Base-by-base conservation (phyloP, 2,113 vertebrate species). In the Notothenia coriiceps region DNA sequence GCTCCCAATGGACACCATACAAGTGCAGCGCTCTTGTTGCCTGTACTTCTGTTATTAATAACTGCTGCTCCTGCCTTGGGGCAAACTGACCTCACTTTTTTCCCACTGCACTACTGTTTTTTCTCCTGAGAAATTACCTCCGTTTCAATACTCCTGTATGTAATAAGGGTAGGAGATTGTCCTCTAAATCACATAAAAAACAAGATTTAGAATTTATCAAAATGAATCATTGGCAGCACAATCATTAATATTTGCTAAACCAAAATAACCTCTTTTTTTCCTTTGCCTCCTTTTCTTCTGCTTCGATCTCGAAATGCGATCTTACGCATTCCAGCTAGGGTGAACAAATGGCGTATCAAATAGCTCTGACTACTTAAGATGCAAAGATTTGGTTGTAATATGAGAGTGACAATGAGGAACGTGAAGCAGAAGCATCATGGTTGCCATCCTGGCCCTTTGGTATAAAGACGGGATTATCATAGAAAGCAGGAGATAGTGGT, bases 11-110 rank as follows among this genome's bases (percentile, higher is more conserved):
- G 88, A 86, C 72, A 9, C 50, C 29, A 1, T 56, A 62, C 17
- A 51, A 84, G 64, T 51, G 64, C 75, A 77, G 1, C 25, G 43
- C 71, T 79, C 85, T 65, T 66, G 50, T 25, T 62, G 77, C 65
- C 77, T 66, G 51, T 46, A 62, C 83, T 69, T 70, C 50, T 88
- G 87, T 89, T 93, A 91, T 92, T 93, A 92, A 92, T 92, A 94
- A 92, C 86, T 71, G 75, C 89, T 78, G 85, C 77, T 79, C 51
- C 75, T 81, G 89, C 89, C 90, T 85, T 11, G 70, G 89, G 86
- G 81, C 74, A 77, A 79, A 84, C 80, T 89, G 91, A 91, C 91
- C 87, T 85, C 64, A 40, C 85, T 86, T 77, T 71, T 84, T 25
- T n/a, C 49, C 77, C 74, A 15, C 73, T 40, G 62, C 84, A 18